Percentiles rank a stretch among this genome's conserved stretches.
Conservation (phyloP, 2,888 invertebrate species). For the Nomada hirtipes region DNA sequence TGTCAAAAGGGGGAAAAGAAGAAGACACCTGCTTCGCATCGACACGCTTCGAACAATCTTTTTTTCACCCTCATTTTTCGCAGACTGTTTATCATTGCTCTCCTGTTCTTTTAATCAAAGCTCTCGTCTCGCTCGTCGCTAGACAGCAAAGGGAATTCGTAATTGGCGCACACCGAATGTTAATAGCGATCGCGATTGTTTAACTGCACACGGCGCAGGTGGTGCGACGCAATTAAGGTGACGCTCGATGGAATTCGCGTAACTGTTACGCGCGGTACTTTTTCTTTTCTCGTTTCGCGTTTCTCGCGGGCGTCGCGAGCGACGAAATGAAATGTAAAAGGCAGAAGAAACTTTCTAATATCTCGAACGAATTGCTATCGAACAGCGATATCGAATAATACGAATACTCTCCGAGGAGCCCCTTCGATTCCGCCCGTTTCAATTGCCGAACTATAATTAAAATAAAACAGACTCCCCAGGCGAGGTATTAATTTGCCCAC, state of each 20-base stretch:
- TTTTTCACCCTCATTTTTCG: not conserved
- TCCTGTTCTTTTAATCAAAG: not conserved
- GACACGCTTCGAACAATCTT: not conserved
- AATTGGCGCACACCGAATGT: not conserved
- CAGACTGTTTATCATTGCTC: not conserved
- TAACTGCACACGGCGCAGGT: too few relatives aligned
- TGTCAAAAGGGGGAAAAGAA: not conserved
- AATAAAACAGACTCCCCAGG: slow-evolving; percentile 14
- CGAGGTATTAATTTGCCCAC: slow-evolving; percentile 14
- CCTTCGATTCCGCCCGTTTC: not conserved
- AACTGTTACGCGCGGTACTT: too few relatives aligned
- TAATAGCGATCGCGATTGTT: too few relatives aligned
- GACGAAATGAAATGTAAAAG: too few relatives aligned
- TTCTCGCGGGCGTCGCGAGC: too few relatives aligned
- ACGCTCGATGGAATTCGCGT: too few relatives aligned
- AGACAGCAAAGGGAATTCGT: not conserved
- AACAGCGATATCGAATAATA: too few relatives aligned
- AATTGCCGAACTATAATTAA: slow-evolving; percentile 38
- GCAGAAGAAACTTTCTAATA: too few relatives aligned
- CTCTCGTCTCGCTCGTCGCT: not conserved
- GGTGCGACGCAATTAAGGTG: too few relatives aligned
- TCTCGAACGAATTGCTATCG: too few relatives aligned
- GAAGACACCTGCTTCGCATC: not conserved
- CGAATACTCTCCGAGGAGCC: too few relatives aligned
- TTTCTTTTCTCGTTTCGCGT: too few relatives aligned